Base-by-base conservation (phyloP, 2,113 vertebrate genomes). In the Melanostigma gelatinosum region DNA sequence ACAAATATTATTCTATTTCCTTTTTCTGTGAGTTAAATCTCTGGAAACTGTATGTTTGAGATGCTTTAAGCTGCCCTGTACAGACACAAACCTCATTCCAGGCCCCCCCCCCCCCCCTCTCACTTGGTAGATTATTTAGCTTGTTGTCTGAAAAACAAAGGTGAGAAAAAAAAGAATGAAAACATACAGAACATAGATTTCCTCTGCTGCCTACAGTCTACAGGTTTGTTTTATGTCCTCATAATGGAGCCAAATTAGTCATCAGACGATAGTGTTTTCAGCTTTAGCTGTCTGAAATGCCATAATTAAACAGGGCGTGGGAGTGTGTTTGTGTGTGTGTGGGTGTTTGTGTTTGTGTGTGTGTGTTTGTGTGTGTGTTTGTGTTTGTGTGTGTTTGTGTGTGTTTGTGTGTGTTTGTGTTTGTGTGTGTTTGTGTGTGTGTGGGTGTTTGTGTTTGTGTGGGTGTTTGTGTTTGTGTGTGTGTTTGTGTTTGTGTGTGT, bases 261-360 rank as follows among this genome's bases (percentile, higher is more conserved):
- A 72, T 85, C 72, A 87, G 55, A 77, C 85, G 82, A 65, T 65
- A 52, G 52, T 72, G 61, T 46, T 82, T 77, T 87, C 38, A 2
- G 7, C 82, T 71, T 77, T 22, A 55, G 57, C 60, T 54, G 42
- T 67, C 68, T 42, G 57, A 61, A 85, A 60, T 27, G 20, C 67
- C 54, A 20, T 80, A 77, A 80, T 85, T 82, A 79, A 69, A 69
- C 69, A 16, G 16, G 60, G 22, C 64, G 66, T 73, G 34, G 72
- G 75, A 40, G 75, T 68, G 54, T 13, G 46, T 63, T 54, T 42
- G 57, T 70, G 42, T 29, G 22, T 46, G 44, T 65, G 60, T 48
- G 48, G 69, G 36, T 63, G 55, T 57, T n/a, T 12, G 69, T 79
- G 48, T 65, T 60, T 42, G 40, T 75, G 74, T 54, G 75, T 67